Evolutionary conservation across 2,113 vertebrate species (phyloP), one percentile per base, ranked within the genome.

Genomic region (Sinocyclocheilus anophthalmus): DNA sequence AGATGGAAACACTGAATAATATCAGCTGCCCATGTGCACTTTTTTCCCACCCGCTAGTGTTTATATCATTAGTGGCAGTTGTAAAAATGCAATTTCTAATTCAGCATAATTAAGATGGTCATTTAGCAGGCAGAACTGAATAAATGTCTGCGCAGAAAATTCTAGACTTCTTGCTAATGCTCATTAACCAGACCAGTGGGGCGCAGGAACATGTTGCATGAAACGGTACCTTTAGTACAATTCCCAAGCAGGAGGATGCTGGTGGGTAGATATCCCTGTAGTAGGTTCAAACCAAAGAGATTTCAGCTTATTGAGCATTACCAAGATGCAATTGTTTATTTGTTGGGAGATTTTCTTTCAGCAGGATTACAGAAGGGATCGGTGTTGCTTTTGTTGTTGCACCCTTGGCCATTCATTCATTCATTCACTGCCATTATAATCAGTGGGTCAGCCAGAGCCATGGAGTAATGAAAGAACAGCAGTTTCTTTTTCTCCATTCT

Each of bases 51-150:
- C 26, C 59, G 7, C 39, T 72, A 12, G 30, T 26, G 75, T 89
- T 87, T 88, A 70, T 70, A 79, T 87, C 78, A 88, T 88, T 86
- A 81, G 84, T 82, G 42, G 42, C 33, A n/a, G 53, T 84, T 87
- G 86, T 85, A 50, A 87, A 77, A 88, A 86, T 84, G 84, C 37
- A 73, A 42, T 79, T 87, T 88, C 22, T 85, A 76, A 88, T 83
- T 79, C 24, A 79, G 39, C 67, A 37, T 57, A 86, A 86, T 84
- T 81, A 84, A 80, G 55, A 30, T 67, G 24, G 59, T 86, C 77
- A 57, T 88, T 89, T 81, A 86, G 69, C 76, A 59, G 53, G 45
- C 69, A 84, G 70, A 76, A 84, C 84, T 30, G 55, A 88, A 81
- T 80, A 65, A 87, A 45, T 83, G 79, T 89, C 72, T 75, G 59